phyloP scores from a whole-genome alignment of 1,140 invertebrate species.

The Brachionus angularis region DNA sequence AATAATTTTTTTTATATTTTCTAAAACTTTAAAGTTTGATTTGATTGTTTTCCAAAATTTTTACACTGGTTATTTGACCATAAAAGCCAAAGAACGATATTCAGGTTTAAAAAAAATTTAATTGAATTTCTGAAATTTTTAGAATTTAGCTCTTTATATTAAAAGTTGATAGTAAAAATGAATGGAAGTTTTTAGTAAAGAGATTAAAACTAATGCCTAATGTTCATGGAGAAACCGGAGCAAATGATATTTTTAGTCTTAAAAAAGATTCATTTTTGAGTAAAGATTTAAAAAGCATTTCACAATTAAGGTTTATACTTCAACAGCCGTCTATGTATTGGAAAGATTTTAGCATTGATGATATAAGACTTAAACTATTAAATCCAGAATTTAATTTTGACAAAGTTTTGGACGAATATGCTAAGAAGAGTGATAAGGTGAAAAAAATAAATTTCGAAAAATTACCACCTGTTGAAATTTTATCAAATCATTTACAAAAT shows the following conservation, averaged over 20 bases:
- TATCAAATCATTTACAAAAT: constrained; percentile 5
- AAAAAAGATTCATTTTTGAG: constrained; percentile 5
- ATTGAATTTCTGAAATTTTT: background rate
- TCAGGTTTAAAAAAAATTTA: constrained; percentile 15
- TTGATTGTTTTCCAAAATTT: constrained; percentile 11
- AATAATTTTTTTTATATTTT: background rate
- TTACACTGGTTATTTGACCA: constrained; percentile 28
- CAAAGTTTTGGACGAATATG: background rate
- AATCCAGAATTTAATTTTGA: constrained; percentile 6
- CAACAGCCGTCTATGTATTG: constrained; percentile 62
- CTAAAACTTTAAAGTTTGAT: constrained; percentile 42
- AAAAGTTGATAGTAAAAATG: background rate
- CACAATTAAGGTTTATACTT: constrained; percentile 58
- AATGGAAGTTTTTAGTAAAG: constrained; percentile 12
- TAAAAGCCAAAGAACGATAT: constrained; percentile 33
- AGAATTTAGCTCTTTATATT: no score
- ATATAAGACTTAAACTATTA: constrained; percentile 53
- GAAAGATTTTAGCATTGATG: constrained; percentile 61
- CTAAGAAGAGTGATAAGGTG: background rate
- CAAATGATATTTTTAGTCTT: constrained; percentile 6
- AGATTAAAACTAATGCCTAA: constrained; percentile 26
- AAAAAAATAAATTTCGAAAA: constrained; percentile 27
- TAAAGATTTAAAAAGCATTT: constrained; percentile 48
- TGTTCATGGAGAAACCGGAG: constrained; percentile 27
- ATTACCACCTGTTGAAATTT: background rate